These are phyloP conservation scores for Scalopus aquaticus DNA, from an alignment of 2,113 vertebrate genomes.

Conservation along the genomic window DNA sequence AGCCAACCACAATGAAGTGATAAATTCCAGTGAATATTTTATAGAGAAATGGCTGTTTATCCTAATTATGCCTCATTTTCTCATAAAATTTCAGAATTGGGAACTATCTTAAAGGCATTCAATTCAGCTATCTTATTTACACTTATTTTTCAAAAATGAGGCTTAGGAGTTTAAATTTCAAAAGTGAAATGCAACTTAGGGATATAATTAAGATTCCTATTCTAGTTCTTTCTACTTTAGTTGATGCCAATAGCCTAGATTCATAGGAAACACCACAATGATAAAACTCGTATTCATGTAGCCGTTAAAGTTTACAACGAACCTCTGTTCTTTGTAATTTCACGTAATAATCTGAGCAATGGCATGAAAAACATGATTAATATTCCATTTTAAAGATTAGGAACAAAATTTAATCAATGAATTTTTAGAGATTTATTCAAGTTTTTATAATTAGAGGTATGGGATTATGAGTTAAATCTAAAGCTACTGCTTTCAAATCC, in stretches of 20 bases:
- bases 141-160: constrained; percentile 15
- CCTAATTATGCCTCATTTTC: not conserved
- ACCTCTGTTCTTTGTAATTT: constrained; percentile 6
- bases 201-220: constrained; percentile 2
- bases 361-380: constrained; percentile 16
- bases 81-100: constrained; percentile 14
- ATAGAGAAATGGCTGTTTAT: not conserved
- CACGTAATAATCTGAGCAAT: not conserved
- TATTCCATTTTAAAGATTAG: not conserved
- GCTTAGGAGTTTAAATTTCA: not conserved
- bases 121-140: not conserved
- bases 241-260: not conserved
- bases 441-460: constrained; percentile 22
- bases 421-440: not conserved
- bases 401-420: constrained; percentile 5
- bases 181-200: not conserved
- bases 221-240: not conserved
- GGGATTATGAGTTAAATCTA: not conserved
- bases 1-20: not conserved
- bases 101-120: not conserved
- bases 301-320: not conserved
- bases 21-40: not conserved
- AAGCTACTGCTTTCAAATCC: not conserved
- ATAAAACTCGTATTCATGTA: not conserved
- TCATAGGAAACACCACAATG: not conserved